Evolutionary conservation across 2,888 invertebrate species (phyloP).

Genomic region (Eupithecia pulchellata): DNA sequence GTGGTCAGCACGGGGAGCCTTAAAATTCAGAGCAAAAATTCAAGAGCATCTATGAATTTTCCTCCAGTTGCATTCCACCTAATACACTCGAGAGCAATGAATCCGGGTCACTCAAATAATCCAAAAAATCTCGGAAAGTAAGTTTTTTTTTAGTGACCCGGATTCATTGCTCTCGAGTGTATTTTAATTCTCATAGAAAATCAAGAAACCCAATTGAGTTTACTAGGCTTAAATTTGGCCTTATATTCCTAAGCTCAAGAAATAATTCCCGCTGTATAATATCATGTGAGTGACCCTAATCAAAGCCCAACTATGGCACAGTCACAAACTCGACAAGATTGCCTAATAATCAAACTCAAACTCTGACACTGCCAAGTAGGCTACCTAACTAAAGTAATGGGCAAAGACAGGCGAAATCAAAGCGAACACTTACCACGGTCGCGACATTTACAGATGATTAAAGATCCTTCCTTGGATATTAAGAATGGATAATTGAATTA

Average conservation of each 20-base stretch:
- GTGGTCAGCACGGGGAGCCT: too few relatives aligned
- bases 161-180: too few relatives aligned
- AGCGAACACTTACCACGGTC: background rate
- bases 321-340: background rate
- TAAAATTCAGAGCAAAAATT: too few relatives aligned
- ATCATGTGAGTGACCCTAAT: background rate
- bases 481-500: conserved; percentile 52
- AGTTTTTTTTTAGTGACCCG: too few relatives aligned
- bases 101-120: too few relatives aligned
- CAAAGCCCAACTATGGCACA: background rate
- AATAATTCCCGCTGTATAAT: background rate
- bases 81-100: too few relatives aligned
- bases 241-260: background rate
- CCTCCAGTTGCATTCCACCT: too few relatives aligned
- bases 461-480: background rate
- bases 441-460: conserved; percentile 2
- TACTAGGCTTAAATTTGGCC: background rate
- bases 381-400: background rate
- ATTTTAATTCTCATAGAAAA: too few relatives aligned
- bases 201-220: too few relatives aligned
- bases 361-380: background rate
- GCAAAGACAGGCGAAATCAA: background rate
- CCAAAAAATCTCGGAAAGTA: too few relatives aligned
- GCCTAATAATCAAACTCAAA: background rate
- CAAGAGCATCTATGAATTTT: too few relatives aligned